Conservation (phyloP, 2,113 vertebrate genomes). For the Sus scrofa region T2T-Sscrofa CM000812.6:78585501-78586000, state of each 20-base stretch:
- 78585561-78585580: not conserved
- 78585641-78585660: conserved; percentile 4
- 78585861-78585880: not conserved
- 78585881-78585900: not conserved
- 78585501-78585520: not conserved
- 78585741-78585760: not conserved
- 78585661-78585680: conserved; percentile 41
- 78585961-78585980: not conserved
- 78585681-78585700: not conserved
- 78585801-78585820: not conserved
- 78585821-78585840: not conserved
- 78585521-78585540: not conserved
- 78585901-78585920: not conserved
- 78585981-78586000: not conserved
- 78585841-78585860: not conserved
- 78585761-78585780: not conserved
- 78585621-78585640: conserved; percentile 9
- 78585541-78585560: not conserved
- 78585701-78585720: conserved; percentile 14
- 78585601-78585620: conserved; percentile 9
- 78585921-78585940: conserved; percentile 36
- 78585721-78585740: not conserved
- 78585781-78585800: conserved; percentile 7
- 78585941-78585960: too few relatives aligned
- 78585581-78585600: conserved; percentile 13